These are phyloP conservation scores for Oscheius sp. DNA, from an alignment of 2,888 invertebrate species.

Conservation along the genomic window DNA sequence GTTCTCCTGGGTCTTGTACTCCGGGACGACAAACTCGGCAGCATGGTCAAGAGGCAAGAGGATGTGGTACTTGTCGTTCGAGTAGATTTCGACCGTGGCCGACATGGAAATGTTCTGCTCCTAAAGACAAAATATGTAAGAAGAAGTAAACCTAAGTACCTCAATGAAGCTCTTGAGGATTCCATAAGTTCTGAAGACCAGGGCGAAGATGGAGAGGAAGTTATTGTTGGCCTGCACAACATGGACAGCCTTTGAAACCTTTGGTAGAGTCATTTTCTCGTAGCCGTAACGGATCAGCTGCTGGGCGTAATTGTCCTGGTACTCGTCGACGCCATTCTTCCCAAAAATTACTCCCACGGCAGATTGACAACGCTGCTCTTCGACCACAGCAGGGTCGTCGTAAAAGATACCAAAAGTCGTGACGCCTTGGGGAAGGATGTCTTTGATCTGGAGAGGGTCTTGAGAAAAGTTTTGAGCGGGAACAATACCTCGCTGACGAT, in stretches of 20 bases:
- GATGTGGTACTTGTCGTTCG: constrained; percentile 49
- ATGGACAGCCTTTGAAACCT: constrained; percentile 50
- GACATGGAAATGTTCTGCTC: constrained; percentile 21
- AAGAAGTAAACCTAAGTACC: constrained; percentile 19
- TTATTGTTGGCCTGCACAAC: constrained; percentile 51
- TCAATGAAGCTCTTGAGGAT: constrained; percentile 53
- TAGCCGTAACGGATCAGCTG: constrained; percentile 59
- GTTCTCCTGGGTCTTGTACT: constrained; percentile 54
- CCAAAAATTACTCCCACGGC: constrained; percentile 64
- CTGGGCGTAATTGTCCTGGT: constrained; percentile 52
- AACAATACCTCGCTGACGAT: constrained; percentile 46
- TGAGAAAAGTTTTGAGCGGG: too few species aligned
- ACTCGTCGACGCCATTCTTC: constrained; percentile 44
- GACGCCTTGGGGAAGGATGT: constrained; percentile 44
- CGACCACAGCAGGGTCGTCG: constrained; percentile 57
- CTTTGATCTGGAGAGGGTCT: constrained; percentile 35
- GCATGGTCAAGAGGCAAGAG: constrained; percentile 62
- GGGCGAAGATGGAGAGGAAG: constrained; percentile 52
- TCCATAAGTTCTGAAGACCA: constrained; percentile 52
- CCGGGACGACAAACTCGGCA: constrained; percentile 64
- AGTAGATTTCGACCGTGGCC: constrained; percentile 56
- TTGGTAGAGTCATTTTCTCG: constrained; percentile 61
- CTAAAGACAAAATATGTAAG: not conserved
- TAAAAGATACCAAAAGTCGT: constrained; percentile 64
- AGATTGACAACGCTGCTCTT: constrained; percentile 56